Base-by-base conservation (phyloP, 2,797 vertebrate species). In the Myiotriccus ornatus region DNA sequence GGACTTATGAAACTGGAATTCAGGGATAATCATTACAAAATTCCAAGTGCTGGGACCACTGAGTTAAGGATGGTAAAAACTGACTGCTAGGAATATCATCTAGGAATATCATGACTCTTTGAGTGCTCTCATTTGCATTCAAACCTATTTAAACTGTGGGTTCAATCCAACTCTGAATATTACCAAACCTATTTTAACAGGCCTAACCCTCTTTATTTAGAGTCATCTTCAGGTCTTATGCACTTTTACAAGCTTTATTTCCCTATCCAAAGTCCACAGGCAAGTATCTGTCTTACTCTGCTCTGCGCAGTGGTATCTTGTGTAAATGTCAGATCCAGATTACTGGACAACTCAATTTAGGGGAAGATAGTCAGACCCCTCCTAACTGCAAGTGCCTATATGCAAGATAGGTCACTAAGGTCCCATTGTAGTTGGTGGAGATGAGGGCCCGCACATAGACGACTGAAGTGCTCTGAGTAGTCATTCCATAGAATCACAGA, bases 1-100 rank as follows among this genome's bases (percentile, higher is more conserved):
- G 49, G 70, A 60, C 14, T 60, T 63, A n/a, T 63, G 87, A 90
- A 94, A 84, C 73, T 70, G 53, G 67, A 76, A 84, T 95, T 95
- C 55, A 43, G 14, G 44, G 28, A 73, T 81, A 88, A 75, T 56
- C 20, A 59, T 44, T 41, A 35, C 27, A 76, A 89, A 92, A 90
- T 32, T 52, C 6, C 30, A 59, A 81, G 39, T 79, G 12, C 30
- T 78, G 69, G 27, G 50, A 59, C 44, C 59, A 62, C 17, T 84
- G 50, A 49, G 2, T 49, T 86, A 63, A 63, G 14, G 10, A 27
- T 27, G n/a, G 52, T 70, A 71, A 74, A 77, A 92, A 59, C 27
- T 59, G 39, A 69, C 35, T 68, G 69, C 25, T 63, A 35, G 43
- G 44, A 84, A 34, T 69, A 55, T 65, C 5, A 52, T 4, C 25